Conservation (phyloP, 2,797 vertebrate species). For the Phylloscopus collybita region DNA sequence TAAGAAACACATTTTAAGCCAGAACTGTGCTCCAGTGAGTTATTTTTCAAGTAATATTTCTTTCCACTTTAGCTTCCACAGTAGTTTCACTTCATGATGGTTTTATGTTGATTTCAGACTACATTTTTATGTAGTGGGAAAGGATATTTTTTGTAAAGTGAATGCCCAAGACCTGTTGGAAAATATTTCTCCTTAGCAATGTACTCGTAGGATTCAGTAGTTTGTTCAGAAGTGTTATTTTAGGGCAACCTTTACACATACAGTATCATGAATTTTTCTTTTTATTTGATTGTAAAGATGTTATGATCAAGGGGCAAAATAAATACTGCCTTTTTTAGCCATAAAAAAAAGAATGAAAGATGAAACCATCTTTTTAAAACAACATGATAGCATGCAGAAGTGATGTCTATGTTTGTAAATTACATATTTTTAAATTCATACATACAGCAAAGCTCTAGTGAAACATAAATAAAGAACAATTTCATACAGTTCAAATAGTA, state of each 20-base stretch:
- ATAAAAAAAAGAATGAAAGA: constrained; percentile 39
- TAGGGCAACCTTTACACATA: constrained; percentile 65
- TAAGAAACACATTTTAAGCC: constrained; percentile 30
- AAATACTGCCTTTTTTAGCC: constrained; percentile 62
- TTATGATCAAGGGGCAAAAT: constrained; percentile 68
- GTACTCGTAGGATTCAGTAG: constrained; percentile 15
- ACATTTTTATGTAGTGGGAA: constrained; percentile 43
- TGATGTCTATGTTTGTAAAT: constrained; percentile 59
- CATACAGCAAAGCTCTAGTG: constrained; percentile 53
- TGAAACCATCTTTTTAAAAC: constrained; percentile 37
- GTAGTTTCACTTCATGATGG: constrained; percentile 32
- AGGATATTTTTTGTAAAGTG: constrained; percentile 27
- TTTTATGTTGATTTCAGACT: constrained; percentile 63
- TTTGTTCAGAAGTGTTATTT: constrained; percentile 68
- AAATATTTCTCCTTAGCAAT: constrained; percentile 24
- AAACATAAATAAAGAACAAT: constrained; percentile 71
- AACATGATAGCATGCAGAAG: constrained; percentile 36
- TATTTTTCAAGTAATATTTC: constrained; percentile 37
- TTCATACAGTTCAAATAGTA: constrained; percentile 57
- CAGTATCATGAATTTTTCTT: constrained; percentile 68
- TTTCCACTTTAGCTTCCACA: not conserved
- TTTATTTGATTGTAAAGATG: constrained; percentile 73
- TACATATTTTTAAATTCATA: constrained; percentile 71
- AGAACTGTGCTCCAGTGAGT: not conserved
- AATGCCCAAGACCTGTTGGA: constrained; percentile 33